Percentiles rank a stretch among this genome's conserved stretches.
These are phyloP conservation scores for Luperina nickerlii DNA, from an alignment of 2,888 invertebrate species.

Conservation along the genomic window DNA sequence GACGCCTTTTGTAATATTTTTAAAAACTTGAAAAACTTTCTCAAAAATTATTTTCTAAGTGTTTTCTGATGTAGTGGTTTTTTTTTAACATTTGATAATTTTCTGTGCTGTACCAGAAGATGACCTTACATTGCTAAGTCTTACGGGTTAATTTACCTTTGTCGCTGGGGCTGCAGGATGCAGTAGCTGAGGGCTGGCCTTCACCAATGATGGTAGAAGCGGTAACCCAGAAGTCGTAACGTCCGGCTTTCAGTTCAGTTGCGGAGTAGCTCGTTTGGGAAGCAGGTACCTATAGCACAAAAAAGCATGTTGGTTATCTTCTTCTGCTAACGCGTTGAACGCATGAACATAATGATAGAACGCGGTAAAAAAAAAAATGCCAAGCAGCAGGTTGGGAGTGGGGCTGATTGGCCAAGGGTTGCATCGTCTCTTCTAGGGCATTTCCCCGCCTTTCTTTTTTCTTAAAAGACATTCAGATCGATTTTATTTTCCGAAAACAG, in stretches of 20 bases:
- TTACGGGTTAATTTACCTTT: slow-evolving; percentile 90
- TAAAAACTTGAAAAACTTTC: background rate
- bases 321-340: background rate
- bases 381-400: no score
- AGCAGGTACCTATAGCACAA: slow-evolving; percentile 90
- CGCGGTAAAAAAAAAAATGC: no score
- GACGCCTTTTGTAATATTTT: background rate
- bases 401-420: background rate
- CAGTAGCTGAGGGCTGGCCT: slow-evolving; percentile 97
- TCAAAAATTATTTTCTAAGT: background rate
- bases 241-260: slow-evolving; percentile 94
- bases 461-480: background rate
- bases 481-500: background rate
- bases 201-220: slow-evolving; percentile 98
- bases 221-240: slow-evolving; percentile 98
- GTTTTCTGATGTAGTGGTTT: background rate
- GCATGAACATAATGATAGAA: background rate
- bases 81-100: no score
- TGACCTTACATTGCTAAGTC: background rate
- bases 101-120: background rate
- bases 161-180: slow-evolving; percentile 95
- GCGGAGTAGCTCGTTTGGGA: slow-evolving; percentile 97
- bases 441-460: background rate
- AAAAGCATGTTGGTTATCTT: background rate
- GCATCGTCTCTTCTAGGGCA: background rate